phyloP scores from a whole-genome alignment of 2,888 invertebrate genomes.

The Lamproptera curius region DNA sequence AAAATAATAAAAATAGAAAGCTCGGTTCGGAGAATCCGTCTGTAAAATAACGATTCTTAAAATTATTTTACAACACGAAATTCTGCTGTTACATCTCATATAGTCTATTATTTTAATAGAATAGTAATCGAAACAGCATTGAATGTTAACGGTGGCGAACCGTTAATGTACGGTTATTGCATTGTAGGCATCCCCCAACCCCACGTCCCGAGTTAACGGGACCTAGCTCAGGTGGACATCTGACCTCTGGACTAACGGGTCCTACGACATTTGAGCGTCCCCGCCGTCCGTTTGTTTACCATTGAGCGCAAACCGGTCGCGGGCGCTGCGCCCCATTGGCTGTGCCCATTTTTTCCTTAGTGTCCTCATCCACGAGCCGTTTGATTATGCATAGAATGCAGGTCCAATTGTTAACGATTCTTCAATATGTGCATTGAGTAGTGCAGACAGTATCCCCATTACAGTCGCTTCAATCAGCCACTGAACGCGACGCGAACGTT shows the following conservation, averaged over 20 bases:
- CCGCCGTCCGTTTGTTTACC: slow-evolving; percentile 17
- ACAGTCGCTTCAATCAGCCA: not conserved
- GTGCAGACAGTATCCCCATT: not conserved
- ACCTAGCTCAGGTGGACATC: slow-evolving; percentile 20
- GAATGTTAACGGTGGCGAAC: not conserved
- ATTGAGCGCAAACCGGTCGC: slow-evolving; percentile 16
- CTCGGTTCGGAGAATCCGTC: slow-evolving; percentile 5
- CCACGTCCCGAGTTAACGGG: slow-evolving; percentile 14
- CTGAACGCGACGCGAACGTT: not conserved
- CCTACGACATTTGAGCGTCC: slow-evolving; percentile 26
- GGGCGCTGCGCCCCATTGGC: no score
- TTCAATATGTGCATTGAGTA: no score
- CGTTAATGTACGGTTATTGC: not conserved
- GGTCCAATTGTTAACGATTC: no score
- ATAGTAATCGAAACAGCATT: not conserved
- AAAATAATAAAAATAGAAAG: slow-evolving; percentile 12
- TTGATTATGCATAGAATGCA: no score
- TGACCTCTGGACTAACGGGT: slow-evolving; percentile 29
- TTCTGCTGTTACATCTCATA: no score
- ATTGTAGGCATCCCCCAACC: not conserved
- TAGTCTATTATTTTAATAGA: not conserved
- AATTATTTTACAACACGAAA: no score
- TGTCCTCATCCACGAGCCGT: no score
- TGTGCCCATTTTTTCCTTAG: no score
- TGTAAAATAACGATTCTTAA: not conserved